phyloP scores from a whole-genome alignment of 2,888 invertebrate genomes.

The Xestobium rufovillosum region DNA sequence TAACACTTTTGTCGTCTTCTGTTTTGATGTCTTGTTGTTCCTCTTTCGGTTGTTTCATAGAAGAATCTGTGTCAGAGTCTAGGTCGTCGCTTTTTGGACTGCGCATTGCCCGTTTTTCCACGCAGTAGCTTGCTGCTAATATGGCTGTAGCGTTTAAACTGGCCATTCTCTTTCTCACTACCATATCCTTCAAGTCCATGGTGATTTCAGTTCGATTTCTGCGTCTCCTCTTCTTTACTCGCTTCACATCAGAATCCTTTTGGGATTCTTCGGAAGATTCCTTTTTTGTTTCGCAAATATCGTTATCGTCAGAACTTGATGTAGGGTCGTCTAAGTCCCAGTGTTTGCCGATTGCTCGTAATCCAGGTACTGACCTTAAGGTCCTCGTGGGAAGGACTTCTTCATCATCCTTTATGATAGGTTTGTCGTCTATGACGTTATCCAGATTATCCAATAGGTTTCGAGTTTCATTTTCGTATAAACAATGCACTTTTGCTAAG shows the following conservation, averaged over 20 bases:
- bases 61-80: conserved; percentile 46
- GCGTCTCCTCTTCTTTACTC: conserved; percentile 47
- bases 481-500: conserved; percentile 80
- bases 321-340: conserved; percentile 73
- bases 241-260: conserved; percentile 42
- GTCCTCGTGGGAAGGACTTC: conserved; percentile 46
- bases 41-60: conserved; percentile 46
- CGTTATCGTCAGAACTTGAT: conserved; percentile 47
- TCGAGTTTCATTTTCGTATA: conserved; percentile 82
- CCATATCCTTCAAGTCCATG: conserved; percentile 80
- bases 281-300: conserved; percentile 45
- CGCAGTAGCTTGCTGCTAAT: conserved; percentile 75
- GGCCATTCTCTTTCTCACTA: conserved; percentile 85
- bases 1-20: conserved; percentile 43
- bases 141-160: conserved; percentile 86
- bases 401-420: conserved; percentile 23
- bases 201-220: conserved; percentile 56
- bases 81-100: conserved; percentile 50
- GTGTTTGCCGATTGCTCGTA: conserved; percentile 71
- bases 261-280: conserved; percentile 30
- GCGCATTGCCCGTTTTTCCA: conserved; percentile 53
- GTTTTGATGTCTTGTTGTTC: conserved; percentile 42
- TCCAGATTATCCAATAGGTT: conserved; percentile 51
- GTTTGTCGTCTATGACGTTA: conserved; percentile 18
- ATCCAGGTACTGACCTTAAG: conserved; percentile 64